A percentile compares a stretch with the other conserved stretches of the same genome.
Conservation (phyloP, 2,113 vertebrate genomes). For the Chitala chitala region DNA sequence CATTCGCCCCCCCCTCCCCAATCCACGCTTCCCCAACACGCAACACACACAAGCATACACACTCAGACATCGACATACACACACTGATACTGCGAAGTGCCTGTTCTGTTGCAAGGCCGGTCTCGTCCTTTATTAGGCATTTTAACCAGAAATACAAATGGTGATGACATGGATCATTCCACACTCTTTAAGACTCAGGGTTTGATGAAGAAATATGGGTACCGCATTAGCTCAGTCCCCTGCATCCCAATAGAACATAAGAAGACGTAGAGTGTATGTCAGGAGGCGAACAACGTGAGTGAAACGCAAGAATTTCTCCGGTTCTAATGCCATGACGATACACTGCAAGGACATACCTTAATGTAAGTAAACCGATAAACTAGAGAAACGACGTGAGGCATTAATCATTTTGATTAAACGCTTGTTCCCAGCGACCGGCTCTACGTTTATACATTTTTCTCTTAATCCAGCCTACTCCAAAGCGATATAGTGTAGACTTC, state of each 20-base stretch:
- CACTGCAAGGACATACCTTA: conserved; percentile 46
- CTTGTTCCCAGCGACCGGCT: not conserved
- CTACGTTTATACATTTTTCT: not conserved
- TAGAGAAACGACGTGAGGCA: not conserved
- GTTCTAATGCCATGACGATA: conserved; percentile 47
- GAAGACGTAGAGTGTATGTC: conserved; percentile 6
- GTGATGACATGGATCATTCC: not conserved
- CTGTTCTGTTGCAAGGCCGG: not conserved
- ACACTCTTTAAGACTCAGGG: not conserved
- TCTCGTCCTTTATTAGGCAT: not conserved
- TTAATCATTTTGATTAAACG: not conserved
- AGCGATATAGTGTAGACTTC: not conserved
- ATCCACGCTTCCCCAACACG: conserved; percentile 32
- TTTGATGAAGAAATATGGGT: conserved; percentile 6
- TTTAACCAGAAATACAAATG: not conserved
- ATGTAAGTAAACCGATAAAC: conserved; percentile 54
- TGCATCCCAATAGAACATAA: conserved; percentile 21
- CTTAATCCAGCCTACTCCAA: conserved; percentile 1
- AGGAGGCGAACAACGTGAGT: conserved; percentile 24
- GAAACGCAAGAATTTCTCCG: conserved; percentile 39
- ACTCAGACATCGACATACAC: conserved; percentile 38
- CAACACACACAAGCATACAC: conserved; percentile 27
- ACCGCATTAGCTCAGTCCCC: conserved; percentile 17
- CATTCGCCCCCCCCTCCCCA: not conserved
- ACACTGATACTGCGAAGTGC: not conserved